Conservation (phyloP, 2,113 vertebrate genomes). For the Hystrix brachyura region DNA sequence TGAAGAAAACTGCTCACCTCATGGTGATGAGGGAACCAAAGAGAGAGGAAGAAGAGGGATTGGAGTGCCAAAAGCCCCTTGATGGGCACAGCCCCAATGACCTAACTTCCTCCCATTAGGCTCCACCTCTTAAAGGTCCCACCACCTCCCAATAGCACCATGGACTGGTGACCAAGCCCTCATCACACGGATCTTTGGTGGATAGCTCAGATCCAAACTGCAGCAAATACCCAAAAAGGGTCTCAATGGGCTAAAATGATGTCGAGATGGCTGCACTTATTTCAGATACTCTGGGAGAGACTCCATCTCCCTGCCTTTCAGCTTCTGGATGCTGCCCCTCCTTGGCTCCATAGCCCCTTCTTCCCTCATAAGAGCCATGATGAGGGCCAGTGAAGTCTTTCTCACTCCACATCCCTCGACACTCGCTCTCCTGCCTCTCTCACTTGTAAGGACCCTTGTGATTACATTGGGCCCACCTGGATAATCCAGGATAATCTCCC, state of each 20-base stretch:
- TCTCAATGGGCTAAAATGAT: background rate
- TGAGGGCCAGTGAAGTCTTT: background rate
- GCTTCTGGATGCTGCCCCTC: background rate
- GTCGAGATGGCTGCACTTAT: background rate
- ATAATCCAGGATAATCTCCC: slow-evolving; percentile 22
- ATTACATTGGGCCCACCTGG: background rate
- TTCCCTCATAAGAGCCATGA: background rate
- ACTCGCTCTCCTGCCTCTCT: background rate
- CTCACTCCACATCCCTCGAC: accelerated
- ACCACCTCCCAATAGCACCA: background rate
- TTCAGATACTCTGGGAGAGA: background rate
- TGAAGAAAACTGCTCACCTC: background rate
- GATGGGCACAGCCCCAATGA: too few relatives aligned
- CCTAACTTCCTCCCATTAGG: background rate
- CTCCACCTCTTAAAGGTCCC: background rate
- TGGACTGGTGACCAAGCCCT: background rate
- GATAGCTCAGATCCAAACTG: background rate
- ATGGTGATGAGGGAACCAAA: background rate
- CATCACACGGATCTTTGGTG: background rate
- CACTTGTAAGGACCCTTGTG: slow-evolving; percentile 1
- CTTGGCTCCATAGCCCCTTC: background rate
- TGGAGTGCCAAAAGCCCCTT: background rate
- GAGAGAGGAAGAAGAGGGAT: background rate
- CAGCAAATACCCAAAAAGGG: background rate
- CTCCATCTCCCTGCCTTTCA: background rate